phyloP scores from a whole-genome alignment of 2,113 vertebrate species.

The Serranochromis macrocephalus region DNA sequence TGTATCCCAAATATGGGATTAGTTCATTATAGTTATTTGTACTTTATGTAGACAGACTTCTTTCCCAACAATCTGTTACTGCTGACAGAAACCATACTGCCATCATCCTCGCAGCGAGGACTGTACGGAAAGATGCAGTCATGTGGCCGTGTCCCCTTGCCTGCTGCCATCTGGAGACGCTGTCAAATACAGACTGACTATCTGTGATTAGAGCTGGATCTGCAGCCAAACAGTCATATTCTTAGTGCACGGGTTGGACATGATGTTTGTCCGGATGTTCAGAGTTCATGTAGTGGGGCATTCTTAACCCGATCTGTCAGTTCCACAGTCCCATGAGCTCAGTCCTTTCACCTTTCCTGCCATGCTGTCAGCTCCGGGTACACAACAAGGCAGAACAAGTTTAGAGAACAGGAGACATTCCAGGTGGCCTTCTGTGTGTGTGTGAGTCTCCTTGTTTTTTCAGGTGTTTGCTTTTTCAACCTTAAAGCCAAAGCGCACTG shows the following conservation, averaged over 20 bases:
- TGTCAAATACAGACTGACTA: constrained; percentile 35
- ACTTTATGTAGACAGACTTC: constrained; percentile 6
- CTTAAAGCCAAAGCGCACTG: not conserved
- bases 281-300: constrained; percentile 27
- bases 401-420: not conserved
- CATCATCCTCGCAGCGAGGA: constrained; percentile 15
- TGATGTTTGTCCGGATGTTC: constrained; percentile 37
- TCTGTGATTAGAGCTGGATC: constrained; percentile 11
- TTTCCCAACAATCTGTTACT: constrained; percentile 39
- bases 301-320: constrained; percentile 43
- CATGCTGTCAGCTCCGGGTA: not conserved
- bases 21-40: not conserved
- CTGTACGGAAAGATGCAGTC: constrained; percentile 7
- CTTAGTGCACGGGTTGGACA: not conserved
- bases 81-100: constrained; percentile 8
- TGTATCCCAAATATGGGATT: not conserved
- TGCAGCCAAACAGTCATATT: constrained; percentile 35
- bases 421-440: constrained; percentile 4
- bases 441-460: not conserved
- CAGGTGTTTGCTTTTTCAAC: not conserved
- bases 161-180: constrained; percentile 64
- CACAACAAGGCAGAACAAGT: not conserved
- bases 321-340: not conserved
- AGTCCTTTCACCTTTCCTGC: constrained; percentile 28
- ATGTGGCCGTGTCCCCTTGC: constrained; percentile 28